These are phyloP conservation scores for Leptodactylus fuscus DNA, from an alignment of 2,113 vertebrate species.

Conservation along the genomic window DNA sequence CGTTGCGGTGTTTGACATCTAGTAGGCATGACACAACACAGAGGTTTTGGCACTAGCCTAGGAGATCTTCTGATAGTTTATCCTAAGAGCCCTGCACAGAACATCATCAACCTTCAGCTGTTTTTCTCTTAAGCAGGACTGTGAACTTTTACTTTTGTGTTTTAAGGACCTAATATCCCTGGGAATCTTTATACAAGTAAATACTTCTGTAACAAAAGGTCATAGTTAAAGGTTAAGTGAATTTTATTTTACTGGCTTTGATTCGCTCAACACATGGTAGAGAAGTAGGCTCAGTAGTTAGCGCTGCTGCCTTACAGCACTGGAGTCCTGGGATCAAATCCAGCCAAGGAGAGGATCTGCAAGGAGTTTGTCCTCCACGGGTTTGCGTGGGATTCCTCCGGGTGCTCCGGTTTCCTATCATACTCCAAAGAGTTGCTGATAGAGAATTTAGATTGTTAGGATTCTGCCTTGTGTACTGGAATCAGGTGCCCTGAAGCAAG, in stretches of 20 bases:
- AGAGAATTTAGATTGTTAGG: too few relatives aligned
- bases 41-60: constrained; percentile 16
- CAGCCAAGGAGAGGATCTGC: too few relatives aligned
- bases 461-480: too few relatives aligned
- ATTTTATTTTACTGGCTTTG: not conserved
- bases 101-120: not conserved
- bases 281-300: not conserved
- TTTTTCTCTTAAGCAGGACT: not conserved
- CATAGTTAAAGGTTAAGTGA: not conserved
- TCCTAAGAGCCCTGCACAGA: not conserved
- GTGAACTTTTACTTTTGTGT: not conserved
- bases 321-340: too few relatives aligned
- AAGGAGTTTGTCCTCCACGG: too few relatives aligned
- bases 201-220: not conserved
- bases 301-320: too few relatives aligned
- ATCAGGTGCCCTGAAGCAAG: too few relatives aligned
- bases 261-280: not conserved
- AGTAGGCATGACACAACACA: constrained; percentile 46
- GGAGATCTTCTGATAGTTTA: constrained; percentile 28
- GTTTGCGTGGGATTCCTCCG: too few relatives aligned
- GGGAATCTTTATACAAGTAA: constrained; percentile 10
- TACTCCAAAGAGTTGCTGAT: too few relatives aligned
- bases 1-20: constrained; percentile 26
- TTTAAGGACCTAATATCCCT: too few relatives aligned
- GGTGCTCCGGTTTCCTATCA: too few relatives aligned